Evolutionary conservation across 2,797 vertebrate genomes (phyloP).

Genomic region (Psittacula derbiana): DNA sequence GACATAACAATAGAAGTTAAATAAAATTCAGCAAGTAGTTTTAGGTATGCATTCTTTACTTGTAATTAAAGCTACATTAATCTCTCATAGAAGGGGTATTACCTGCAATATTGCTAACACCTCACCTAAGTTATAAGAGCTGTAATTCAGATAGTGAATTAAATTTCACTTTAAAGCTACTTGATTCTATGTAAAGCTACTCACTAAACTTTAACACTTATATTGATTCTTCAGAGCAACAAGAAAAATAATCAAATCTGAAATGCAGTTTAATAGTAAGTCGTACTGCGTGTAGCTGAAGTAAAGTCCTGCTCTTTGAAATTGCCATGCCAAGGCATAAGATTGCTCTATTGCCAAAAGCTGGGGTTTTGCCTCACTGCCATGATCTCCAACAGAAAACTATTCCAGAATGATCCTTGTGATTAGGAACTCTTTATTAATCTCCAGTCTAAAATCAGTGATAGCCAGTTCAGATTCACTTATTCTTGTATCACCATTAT

Average conservation of each 20-base stretch:
- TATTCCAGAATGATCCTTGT: neutral
- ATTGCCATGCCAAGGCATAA: neutral
- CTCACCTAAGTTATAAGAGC: neutral
- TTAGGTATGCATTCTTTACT: constrained; percentile 3
- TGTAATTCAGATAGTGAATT: constrained; percentile 1
- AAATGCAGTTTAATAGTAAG: neutral
- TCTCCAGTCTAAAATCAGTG: neutral
- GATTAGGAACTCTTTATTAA: neutral
- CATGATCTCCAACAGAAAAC: neutral
- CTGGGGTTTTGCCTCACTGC: neutral
- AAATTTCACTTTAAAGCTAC: neutral
- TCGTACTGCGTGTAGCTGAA: neutral
- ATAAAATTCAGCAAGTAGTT: constrained; percentile 19
- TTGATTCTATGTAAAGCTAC: neutral
- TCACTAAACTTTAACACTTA: constrained; percentile 9
- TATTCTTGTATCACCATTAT: neutral
- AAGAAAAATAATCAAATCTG: constrained; percentile 1
- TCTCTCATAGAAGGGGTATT: neutral
- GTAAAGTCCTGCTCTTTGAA: neutral
- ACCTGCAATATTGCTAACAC: neutral
- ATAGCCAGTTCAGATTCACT: neutral
- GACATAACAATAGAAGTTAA: neutral
- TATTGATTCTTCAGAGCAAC: constrained; percentile 4
- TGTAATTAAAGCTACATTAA: constrained; percentile 38
- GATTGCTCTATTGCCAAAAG: neutral